Base-by-base conservation (phyloP, 2,113 vertebrate genomes). In the Lasiurus borealis region DNA sequence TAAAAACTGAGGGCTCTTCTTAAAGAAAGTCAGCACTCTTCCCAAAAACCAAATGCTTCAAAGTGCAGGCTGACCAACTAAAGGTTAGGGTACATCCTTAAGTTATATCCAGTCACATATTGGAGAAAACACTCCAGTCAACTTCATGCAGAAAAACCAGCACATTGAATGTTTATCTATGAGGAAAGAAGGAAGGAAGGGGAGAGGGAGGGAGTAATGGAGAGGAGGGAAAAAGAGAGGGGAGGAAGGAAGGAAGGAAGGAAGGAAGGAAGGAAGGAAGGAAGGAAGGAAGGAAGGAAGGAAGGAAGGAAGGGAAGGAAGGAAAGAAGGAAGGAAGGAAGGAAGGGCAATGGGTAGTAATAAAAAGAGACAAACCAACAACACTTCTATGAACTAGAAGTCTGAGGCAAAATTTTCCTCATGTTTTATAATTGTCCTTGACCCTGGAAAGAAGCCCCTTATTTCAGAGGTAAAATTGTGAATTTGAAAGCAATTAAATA, bases 401-500 rank as follows among this genome's bases (percentile, higher is more conserved):
- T 15, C 83, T 21, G n/a, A 31, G 0, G 71, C 52, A 36, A 16
- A 2, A 27, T 80, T 78, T 18, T 6, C 34, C 19, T 27, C 13
- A 21, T 25, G 48, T 68, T 66, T 48, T 84, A 25, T 34, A 23
- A 16, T 12, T 46, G 1, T 2, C 44, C 64, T 76, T 25, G 36
- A 71, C 95, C 81, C 57, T 94, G 57, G 83, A 62, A 11, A 52
- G 9, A n/a, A 21, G 8, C 15, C 31, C 10, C 4, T 52, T 23
- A 5, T 59, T 40, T 34, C 48, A 50, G 3, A 29, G 36, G 9
- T 46, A 64, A 87, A 68, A 73, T 6, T 66, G 23, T 69, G 46
- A 88, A 3, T 19, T 44, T 68, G 87, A 95, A 96, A 77, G 6
- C 54, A 95, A 88, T 2, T 11, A 92, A 90, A 89, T 59, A 50